Evolutionary conservation across 2,113 vertebrate genomes (phyloP).

Genomic region (Todiramphus chloris): DNA sequence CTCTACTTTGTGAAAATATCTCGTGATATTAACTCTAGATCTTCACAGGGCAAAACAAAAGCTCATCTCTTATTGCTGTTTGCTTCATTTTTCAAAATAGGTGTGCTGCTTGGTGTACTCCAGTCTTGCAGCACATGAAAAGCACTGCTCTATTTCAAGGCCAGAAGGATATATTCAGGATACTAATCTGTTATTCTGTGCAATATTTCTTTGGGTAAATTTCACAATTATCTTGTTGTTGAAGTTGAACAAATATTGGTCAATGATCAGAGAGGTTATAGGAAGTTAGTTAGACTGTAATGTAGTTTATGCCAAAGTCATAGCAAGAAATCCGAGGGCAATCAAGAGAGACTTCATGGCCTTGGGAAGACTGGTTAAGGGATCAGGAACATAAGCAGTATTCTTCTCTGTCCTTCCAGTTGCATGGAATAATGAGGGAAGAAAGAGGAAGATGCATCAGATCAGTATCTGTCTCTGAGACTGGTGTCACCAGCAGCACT

Average conservation of each 20-base stretch:
- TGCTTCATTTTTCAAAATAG: neutral
- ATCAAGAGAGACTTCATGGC: neutral
- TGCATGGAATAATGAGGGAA: too few species aligned
- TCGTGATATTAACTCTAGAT: neutral
- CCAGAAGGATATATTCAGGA: neutral
- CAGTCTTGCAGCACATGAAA: neutral
- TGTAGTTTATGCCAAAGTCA: neutral
- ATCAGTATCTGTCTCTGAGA: too few species aligned
- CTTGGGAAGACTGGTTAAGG: neutral
- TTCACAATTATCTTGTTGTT: neutral
- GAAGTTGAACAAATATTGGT: neutral
- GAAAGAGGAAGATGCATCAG: too few species aligned
- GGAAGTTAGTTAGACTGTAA: neutral
- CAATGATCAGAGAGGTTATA: neutral
- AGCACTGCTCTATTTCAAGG: neutral
- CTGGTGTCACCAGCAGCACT: too few species aligned
- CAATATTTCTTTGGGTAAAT: neutral
- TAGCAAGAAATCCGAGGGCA: neutral
- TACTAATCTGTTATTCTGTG: neutral
- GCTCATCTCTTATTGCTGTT: neutral
- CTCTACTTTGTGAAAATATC: neutral
- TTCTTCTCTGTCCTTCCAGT: too few species aligned
- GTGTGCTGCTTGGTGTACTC: neutral
- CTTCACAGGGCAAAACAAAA: neutral
- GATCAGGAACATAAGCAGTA: neutral